Conservation (phyloP, 1,140 invertebrate species). For the Anastatus disparis region DNA sequence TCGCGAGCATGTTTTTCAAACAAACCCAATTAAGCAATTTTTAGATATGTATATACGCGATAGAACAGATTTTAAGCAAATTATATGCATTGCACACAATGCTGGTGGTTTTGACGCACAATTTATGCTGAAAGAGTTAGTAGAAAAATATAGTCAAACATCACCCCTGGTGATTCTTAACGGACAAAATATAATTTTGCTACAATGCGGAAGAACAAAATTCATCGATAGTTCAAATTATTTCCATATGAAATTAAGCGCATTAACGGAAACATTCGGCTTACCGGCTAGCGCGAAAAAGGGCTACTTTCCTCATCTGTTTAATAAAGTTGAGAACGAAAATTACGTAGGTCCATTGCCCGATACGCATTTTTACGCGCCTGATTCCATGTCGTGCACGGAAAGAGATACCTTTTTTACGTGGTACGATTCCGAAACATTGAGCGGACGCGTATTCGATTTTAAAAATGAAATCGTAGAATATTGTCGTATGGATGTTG, state of each 20-base stretch:
- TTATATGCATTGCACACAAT: no score
- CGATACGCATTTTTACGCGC: constrained; percentile 36
- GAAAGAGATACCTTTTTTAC: constrained; percentile 30
- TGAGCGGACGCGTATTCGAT: not conserved
- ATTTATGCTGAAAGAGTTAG: constrained; percentile 46
- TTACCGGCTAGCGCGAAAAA: constrained; percentile 35
- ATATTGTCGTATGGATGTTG: not conserved
- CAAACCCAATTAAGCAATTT: constrained; percentile 22
- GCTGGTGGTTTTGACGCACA: constrained; percentile 42
- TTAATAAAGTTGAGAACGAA: constrained; percentile 45
- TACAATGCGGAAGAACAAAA: constrained; percentile 32
- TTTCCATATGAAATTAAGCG: constrained; percentile 46
- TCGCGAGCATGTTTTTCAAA: constrained; percentile 6
- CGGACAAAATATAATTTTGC: constrained; percentile 43
- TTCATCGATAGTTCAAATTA: constrained; percentile 53
- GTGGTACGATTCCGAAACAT: constrained; percentile 11
- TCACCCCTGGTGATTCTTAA: constrained; percentile 37
- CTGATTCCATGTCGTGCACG: constrained; percentile 33
- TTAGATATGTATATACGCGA: constrained; percentile 24
- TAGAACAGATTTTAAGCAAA: not conserved
- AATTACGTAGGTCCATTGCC: constrained; percentile 46
- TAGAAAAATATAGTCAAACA: constrained; percentile 29
- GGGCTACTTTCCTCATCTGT: constrained; percentile 48
- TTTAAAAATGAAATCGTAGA: not conserved
- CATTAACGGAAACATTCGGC: constrained; percentile 48